Evolutionary conservation across 1,140 invertebrate genomes (phyloP).

Genomic region (Melipona quadrifasciata): DNA sequence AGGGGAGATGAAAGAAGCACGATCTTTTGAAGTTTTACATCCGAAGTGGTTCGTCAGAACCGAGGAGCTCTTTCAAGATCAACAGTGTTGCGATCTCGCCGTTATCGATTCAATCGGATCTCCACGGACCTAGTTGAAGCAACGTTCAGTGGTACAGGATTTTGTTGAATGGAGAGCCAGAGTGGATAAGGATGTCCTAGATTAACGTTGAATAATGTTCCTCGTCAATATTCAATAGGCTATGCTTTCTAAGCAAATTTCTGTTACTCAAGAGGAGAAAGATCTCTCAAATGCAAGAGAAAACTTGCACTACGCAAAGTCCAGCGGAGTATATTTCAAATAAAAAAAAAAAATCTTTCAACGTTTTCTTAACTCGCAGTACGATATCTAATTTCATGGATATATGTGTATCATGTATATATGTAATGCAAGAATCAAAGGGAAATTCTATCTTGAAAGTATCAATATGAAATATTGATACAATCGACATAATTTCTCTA

Average conservation of each 20-base stretch:
- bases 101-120: background rate
- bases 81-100: background rate
- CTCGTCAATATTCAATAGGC: background rate
- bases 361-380: background rate
- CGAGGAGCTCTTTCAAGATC: background rate
- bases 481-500: no score
- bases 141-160: no score
- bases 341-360: background rate
- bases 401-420: no score
- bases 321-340: background rate
- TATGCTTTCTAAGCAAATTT: background rate
- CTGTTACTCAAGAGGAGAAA: background rate
- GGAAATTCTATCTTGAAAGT: no score
- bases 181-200: background rate
- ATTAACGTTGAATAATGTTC: background rate
- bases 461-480: no score
- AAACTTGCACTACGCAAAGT: background rate
- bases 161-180: background rate
- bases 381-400: no score
- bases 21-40: background rate
- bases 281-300: no score
- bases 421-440: no score
- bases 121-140: background rate
- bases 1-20: background rate
- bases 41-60: background rate